phyloP scores from a whole-genome alignment of 1,140 invertebrate genomes.

The Maconellicoccus hirsutus region DNA sequence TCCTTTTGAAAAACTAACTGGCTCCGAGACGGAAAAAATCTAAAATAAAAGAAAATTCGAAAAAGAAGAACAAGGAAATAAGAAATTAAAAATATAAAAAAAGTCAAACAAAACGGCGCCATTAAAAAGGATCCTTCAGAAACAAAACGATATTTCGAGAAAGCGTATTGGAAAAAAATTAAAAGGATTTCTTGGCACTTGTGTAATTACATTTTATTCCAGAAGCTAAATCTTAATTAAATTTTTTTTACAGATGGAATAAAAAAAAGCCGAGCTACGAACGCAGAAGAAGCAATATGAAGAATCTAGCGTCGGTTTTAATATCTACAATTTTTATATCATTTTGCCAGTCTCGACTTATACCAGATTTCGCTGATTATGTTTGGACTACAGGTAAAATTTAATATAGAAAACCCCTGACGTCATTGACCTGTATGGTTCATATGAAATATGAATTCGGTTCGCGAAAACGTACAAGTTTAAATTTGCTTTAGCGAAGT shows the following conservation, averaged over 20 bases:
- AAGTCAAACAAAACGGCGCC: too few relatives aligned
- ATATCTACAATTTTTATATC: not conserved
- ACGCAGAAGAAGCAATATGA: not conserved
- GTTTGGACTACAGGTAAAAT: not conserved
- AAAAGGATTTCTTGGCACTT: not conserved
- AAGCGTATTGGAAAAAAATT: not conserved
- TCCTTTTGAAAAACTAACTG: too few relatives aligned
- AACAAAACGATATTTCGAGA: too few relatives aligned
- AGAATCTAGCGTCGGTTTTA: not conserved
- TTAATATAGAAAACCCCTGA: not conserved
- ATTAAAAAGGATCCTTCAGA: too few relatives aligned
- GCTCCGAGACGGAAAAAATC: too few relatives aligned
- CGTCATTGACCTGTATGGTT: not conserved
- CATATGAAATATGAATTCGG: not conserved
- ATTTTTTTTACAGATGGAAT: not conserved
- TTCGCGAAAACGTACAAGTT: not conserved
- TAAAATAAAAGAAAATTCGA: too few relatives aligned
- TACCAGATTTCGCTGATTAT: constrained; percentile 13
- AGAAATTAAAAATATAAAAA: too few relatives aligned
- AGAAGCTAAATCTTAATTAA: not conserved
- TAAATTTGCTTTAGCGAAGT: not conserved
- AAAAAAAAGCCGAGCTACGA: not conserved
- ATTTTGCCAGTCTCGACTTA: not conserved
- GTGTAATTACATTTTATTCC: not conserved
- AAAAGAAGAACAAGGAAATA: too few relatives aligned